These are phyloP conservation scores for Pelagia noctiluca DNA, from an alignment of 30 jellyfish, hydroid and myxozoan species.

Conservation along the genomic window DNA sequence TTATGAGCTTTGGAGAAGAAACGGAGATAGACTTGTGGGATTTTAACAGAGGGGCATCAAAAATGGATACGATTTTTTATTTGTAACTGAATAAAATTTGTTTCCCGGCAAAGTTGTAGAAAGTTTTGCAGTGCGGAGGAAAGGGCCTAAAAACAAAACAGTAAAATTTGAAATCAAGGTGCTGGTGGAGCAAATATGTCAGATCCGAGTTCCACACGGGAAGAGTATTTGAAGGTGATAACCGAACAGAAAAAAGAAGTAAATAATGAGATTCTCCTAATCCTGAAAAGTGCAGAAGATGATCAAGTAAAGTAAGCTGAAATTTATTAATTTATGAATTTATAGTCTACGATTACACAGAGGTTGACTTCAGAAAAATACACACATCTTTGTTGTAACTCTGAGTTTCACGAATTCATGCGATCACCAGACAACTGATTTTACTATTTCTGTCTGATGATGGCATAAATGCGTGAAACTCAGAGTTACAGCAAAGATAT, in stretches of 20 bases:
- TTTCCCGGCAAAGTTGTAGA: neutral
- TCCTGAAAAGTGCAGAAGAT: slow-evolving; percentile 72
- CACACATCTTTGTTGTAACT: neutral
- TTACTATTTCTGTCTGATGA: too few species aligned
- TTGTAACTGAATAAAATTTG: neutral
- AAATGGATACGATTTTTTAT: neutral
- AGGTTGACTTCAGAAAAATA: neutral
- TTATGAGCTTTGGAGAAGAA: neutral
- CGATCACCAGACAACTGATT: too few species aligned
- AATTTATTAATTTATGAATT: neutral
- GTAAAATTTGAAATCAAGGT: too few species aligned
- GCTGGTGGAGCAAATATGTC: slow-evolving; percentile 65
- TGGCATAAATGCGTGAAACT: too few species aligned
- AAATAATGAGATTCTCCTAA: slow-evolving; percentile 61
- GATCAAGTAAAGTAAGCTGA: slow-evolving; percentile 50
- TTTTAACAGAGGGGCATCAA: too few species aligned
- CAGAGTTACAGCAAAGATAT: too few species aligned
- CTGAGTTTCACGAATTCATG: neutral
- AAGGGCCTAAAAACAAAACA: neutral
- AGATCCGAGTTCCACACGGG: slow-evolving; percentile 74
- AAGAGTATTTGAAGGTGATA: slow-evolving; percentile 50
- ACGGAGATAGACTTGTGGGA: neutral
- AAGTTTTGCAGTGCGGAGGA: neutral
- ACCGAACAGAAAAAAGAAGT: slow-evolving; percentile 46
- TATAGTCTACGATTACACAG: neutral